Evolutionary conservation across 2,797 vertebrate genomes (phyloP).

Genomic region (Girardinus metallicus): DNA sequence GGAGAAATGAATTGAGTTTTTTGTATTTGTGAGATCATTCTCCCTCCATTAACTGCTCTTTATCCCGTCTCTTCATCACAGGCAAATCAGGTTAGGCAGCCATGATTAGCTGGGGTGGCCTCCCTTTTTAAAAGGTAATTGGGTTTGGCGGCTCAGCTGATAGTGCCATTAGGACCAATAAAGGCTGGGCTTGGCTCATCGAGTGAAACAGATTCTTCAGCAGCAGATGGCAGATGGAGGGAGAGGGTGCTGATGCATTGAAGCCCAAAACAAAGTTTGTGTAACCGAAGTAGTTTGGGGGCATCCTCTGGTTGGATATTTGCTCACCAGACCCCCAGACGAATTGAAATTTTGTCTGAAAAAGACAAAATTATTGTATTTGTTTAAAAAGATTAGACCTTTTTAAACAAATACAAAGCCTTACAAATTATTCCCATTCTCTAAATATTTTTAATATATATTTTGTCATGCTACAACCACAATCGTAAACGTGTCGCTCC

Average conservation of each 20-base stretch:
- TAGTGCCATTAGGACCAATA: slow-evolving; percentile 90
- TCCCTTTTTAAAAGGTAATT: slow-evolving; percentile 90
- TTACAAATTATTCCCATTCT: not conserved
- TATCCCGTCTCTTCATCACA: slow-evolving; percentile 90
- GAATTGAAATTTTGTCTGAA: slow-evolving; percentile 24
- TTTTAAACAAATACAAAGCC: not conserved
- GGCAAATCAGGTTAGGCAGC: slow-evolving; percentile 87
- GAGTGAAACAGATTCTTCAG: slow-evolving; percentile 88
- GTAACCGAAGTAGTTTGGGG: slow-evolving; percentile 82
- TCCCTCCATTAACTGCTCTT: slow-evolving; percentile 91
- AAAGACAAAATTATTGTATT: too few species aligned
- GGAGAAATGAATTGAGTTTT: slow-evolving; percentile 92
- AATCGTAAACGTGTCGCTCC: not conserved
- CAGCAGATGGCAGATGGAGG: slow-evolving; percentile 85
- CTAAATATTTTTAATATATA: not conserved
- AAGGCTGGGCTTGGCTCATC: slow-evolving; percentile 85
- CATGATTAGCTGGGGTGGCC: slow-evolving; percentile 88
- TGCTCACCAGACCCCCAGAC: slow-evolving; percentile 6
- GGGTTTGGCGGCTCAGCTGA: slow-evolving; percentile 89
- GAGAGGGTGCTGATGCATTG: slow-evolving; percentile 79
- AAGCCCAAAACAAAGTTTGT: slow-evolving; percentile 86
- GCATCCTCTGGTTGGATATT: slow-evolving; percentile 45
- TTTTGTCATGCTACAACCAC: not conserved
- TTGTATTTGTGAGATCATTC: slow-evolving; percentile 91
- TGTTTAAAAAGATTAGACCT: too few species aligned